phyloP scores from a whole-genome alignment of 1,140 invertebrate species.

The Phortica variegata region DNA sequence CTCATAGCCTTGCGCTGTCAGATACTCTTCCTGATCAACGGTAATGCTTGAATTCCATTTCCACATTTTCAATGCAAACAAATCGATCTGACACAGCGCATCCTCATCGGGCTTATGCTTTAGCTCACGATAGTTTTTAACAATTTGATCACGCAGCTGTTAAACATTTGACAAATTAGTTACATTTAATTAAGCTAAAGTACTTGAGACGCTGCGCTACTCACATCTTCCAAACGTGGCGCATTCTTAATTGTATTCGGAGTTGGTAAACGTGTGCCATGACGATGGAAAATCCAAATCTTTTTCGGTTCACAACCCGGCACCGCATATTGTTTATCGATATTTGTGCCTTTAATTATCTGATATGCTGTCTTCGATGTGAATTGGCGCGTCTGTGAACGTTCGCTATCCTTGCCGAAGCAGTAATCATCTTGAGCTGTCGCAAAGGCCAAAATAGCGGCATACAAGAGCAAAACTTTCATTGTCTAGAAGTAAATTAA shows the following conservation, averaged over 20 bases:
- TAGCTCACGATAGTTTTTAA: constrained; percentile 61
- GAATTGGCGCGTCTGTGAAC: constrained; percentile 62
- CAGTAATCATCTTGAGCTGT: constrained; percentile 60
- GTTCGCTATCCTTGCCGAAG: constrained; percentile 62
- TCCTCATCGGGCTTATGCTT: constrained; percentile 45
- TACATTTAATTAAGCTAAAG: background rate
- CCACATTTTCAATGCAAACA: constrained; percentile 63
- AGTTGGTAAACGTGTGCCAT: constrained; percentile 66
- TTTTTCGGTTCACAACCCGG: constrained; percentile 65
- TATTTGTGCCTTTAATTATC: constrained; percentile 60
- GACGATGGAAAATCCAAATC: constrained; percentile 66
- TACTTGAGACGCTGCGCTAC: background rate
- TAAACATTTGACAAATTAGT: background rate
- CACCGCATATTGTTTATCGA: constrained; percentile 60
- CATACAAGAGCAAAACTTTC: constrained; percentile 21
- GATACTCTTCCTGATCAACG: constrained; percentile 59
- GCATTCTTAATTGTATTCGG: constrained; percentile 59
- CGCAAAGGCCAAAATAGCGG: constrained; percentile 10
- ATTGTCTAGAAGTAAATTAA: too few species aligned
- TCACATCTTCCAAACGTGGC: constrained; percentile 58
- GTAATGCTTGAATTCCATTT: constrained; percentile 63
- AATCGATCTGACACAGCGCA: constrained; percentile 62
- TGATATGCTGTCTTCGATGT: constrained; percentile 68
- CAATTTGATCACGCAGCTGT: constrained; percentile 59
- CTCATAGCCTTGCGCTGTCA: constrained; percentile 63